These are phyloP conservation scores for Entomobrya multifasciata DNA, from an alignment of 2,888 invertebrate species.

Conservation along the genomic window DNA sequence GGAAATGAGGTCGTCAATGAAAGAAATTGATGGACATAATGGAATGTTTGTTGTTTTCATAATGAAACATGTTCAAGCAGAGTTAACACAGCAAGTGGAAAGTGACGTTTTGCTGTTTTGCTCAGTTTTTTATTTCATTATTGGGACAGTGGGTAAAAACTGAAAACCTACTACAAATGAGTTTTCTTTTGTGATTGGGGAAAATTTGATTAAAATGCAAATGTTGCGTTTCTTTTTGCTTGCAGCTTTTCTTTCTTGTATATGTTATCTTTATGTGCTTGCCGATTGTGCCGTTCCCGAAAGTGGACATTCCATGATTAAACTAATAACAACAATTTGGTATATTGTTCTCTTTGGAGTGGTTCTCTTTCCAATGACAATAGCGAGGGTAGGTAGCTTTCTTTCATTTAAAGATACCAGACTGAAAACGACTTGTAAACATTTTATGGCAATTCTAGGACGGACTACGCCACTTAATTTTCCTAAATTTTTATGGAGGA, in stretches of 20 bases:
- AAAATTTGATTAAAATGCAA: background rate
- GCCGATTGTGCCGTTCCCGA: conserved; percentile 71
- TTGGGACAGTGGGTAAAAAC: conserved; percentile 56
- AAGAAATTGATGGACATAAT: conserved; percentile 71
- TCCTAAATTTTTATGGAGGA: conserved; percentile 64
- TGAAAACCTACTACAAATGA: background rate
- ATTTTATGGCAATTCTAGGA: conserved; percentile 40
- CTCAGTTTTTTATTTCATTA: conserved; percentile 69
- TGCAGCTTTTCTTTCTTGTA: conserved; percentile 62
- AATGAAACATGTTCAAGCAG: conserved; percentile 74
- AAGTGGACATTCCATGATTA: conserved; percentile 62
- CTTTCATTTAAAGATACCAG: too few species aligned
- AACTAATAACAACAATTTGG: conserved; percentile 49
- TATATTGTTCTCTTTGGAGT: conserved; percentile 56
- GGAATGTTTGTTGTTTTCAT: conserved; percentile 73
- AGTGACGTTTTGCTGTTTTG: conserved; percentile 69
- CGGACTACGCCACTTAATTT: conserved; percentile 71
- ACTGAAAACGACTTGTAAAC: too few species aligned
- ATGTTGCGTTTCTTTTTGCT: too few species aligned
- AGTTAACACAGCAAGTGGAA: conserved; percentile 69
- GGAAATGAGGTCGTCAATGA: conserved; percentile 59
- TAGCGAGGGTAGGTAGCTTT: conserved; percentile 32
- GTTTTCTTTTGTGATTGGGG: too few species aligned
- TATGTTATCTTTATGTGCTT: conserved; percentile 68
- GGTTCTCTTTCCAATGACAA: conserved; percentile 12